Evolutionary conservation across 2,113 vertebrate species (phyloP).

Genomic region (Alethe castanea): DNA sequence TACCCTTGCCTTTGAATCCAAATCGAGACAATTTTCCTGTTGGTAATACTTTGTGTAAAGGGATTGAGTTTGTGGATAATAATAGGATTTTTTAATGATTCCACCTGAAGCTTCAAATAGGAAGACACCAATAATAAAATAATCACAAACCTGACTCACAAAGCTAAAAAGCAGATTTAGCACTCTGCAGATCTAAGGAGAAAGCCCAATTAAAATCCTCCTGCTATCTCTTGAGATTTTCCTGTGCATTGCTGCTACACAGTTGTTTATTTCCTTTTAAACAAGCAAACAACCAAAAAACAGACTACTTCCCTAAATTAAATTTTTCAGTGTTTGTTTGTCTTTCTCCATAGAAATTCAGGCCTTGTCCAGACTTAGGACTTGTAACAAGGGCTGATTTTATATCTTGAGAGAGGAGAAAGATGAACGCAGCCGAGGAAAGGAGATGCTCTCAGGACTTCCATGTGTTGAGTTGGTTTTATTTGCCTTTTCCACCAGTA

Average conservation of each 20-base stretch:
- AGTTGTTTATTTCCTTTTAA: constrained; percentile 14
- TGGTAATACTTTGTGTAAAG: not conserved
- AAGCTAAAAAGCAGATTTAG: not conserved
- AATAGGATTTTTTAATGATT: not conserved
- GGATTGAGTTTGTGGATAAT: not conserved
- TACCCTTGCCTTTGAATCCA: not conserved
- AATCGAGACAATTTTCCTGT: not conserved
- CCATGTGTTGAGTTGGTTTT: not conserved
- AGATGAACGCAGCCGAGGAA: not conserved
- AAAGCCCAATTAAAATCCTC: not conserved
- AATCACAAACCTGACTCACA: not conserved
- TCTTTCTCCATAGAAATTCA: constrained; percentile 48
- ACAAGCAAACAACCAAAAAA: not conserved
- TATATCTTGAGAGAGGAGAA: not conserved
- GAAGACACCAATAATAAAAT: not conserved
- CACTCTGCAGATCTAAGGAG: not conserved
- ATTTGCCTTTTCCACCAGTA: not conserved
- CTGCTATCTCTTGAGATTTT: not conserved
- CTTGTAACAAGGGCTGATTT: not conserved
- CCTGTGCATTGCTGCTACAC: not conserved
- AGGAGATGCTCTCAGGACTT: not conserved
- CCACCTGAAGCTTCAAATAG: not conserved
- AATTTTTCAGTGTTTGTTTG: constrained; percentile 27
- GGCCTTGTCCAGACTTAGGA: not conserved
- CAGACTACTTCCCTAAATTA: constrained; percentile 34